A percentile compares a stretch with the other conserved stretches of the same genome.
phyloP scores from a whole-genome alignment of 2,888 invertebrate species.

The Julus scanicus region DNA sequence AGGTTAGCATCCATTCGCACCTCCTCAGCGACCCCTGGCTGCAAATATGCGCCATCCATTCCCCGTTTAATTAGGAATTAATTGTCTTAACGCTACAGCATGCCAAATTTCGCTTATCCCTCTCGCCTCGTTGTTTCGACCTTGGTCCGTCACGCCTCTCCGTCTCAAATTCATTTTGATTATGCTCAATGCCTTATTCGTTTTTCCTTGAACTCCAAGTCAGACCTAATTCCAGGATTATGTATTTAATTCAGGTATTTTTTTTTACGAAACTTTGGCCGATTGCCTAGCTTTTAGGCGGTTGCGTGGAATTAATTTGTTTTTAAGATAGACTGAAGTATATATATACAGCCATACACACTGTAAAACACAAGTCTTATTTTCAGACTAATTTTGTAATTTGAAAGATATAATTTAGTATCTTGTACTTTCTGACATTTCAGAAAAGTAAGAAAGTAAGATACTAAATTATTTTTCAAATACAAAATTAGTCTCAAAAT shows the following conservation, averaged over 20 bases:
- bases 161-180: constrained; percentile 36
- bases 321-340: background rate
- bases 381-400: too few relatives aligned
- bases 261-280: constrained; percentile 13
- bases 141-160: constrained; percentile 30
- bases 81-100: background rate
- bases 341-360: too few relatives aligned
- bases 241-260: constrained; percentile 38
- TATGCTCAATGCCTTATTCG: constrained; percentile 39
- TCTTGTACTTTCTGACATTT: too few relatives aligned
- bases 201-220: constrained; percentile 36
- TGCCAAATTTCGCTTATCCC: background rate
- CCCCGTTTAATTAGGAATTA: background rate
- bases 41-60: background rate
- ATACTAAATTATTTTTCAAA: too few relatives aligned
- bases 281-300: background rate
- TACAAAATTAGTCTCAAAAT: too few relatives aligned
- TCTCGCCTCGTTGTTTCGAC: constrained; percentile 9
- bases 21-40: background rate
- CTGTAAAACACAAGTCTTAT: too few relatives aligned
- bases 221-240: constrained; percentile 36
- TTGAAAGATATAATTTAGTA: too few relatives aligned
- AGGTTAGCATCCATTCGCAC: constrained; percentile 20
- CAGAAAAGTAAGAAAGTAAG: too few relatives aligned
- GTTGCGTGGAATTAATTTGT: background rate